Evolutionary conservation across 2,113 vertebrate species (phyloP).

Genomic region (Xiphophorus maculatus): DNA sequence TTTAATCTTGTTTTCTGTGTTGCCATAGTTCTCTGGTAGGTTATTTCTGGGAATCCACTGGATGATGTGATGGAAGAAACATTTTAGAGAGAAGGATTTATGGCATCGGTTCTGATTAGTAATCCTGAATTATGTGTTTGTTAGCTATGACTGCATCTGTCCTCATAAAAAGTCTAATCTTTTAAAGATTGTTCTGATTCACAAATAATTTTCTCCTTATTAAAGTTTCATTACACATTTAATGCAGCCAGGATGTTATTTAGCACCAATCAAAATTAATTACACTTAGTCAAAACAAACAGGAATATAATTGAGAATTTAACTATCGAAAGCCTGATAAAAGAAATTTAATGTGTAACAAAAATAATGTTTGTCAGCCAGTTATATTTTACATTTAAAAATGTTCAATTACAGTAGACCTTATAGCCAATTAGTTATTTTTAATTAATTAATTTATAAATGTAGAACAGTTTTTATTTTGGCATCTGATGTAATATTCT

Average conservation of each 20-base stretch:
- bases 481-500: too few relatives aligned
- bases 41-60: not conserved
- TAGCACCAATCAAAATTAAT: too few relatives aligned
- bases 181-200: not conserved
- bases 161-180: not conserved
- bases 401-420: not conserved
- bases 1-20: not conserved
- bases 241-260: too few relatives aligned
- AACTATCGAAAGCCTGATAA: not conserved
- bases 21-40: not conserved
- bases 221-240: not conserved
- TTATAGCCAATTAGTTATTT: not conserved
- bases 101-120: not conserved
- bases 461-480: too few relatives aligned
- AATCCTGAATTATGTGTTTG: not conserved
- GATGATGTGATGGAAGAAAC: not conserved
- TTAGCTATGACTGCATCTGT: not conserved
- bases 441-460: too few relatives aligned
- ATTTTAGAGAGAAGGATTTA: not conserved
- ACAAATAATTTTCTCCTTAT: not conserved
- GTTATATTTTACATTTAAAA: not conserved
- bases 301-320: not conserved
- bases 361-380: not conserved
- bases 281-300: not conserved
- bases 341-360: not conserved